Evolutionary conservation across 2,888 invertebrate genomes (phyloP).

Genomic region (Aphodius granarius): DNA sequence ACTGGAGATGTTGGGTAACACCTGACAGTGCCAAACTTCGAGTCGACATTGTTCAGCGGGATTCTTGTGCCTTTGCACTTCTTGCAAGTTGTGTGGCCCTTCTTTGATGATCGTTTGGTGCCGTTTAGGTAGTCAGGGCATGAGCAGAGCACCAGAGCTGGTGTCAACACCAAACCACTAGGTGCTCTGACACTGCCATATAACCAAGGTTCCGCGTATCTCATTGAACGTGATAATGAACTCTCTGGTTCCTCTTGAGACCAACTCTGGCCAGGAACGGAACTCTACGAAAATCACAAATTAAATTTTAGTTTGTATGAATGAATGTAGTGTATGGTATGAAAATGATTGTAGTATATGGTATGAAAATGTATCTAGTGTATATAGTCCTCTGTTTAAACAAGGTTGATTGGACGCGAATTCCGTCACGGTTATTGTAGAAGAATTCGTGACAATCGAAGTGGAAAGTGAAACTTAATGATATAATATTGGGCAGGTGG

Average conservation of each 20-base stretch:
- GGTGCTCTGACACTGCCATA: constrained; percentile 73
- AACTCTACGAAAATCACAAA: constrained; percentile 42
- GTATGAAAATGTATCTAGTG: background rate
- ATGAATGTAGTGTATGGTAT: no score
- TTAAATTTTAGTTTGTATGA: no score
- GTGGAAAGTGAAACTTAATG: background rate
- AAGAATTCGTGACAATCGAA: background rate
- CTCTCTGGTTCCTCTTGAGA: constrained; percentile 65
- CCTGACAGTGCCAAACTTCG: constrained; percentile 67
- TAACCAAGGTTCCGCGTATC: constrained; percentile 83
- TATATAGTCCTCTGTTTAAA: background rate
- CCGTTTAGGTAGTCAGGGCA: constrained; percentile 80
- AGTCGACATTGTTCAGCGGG: constrained; percentile 62
- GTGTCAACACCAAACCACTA: constrained; percentile 53
- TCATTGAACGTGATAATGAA: constrained; percentile 81
- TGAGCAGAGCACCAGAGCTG: constrained; percentile 76
- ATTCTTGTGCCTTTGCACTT: constrained; percentile 82
- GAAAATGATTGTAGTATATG: no score
- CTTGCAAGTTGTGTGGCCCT: constrained; percentile 76
- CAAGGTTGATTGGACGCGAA: background rate
- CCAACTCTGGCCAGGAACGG: constrained; percentile 39
- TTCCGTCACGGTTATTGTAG: background rate
- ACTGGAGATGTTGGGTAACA: constrained; percentile 47
- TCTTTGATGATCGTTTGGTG: constrained; percentile 69
- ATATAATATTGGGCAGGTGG: background rate